These are phyloP conservation scores for Zaprionus taronus DNA, from an alignment of 1,140 invertebrate species.

Conservation along the genomic window DNA sequence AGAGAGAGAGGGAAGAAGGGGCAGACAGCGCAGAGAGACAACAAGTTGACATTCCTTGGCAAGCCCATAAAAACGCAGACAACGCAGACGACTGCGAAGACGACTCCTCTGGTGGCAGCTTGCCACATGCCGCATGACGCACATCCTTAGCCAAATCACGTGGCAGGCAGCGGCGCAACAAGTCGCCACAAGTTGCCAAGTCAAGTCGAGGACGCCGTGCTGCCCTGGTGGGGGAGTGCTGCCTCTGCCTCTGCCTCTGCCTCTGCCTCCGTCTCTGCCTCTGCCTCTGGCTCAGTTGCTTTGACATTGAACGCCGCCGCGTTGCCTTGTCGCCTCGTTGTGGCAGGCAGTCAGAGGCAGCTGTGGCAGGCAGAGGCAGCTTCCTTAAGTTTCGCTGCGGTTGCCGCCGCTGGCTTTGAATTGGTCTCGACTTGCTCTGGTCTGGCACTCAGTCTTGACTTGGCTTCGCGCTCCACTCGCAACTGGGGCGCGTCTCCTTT, in stretches of 20 bases:
- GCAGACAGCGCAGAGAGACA: neutral
- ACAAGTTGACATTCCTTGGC: conserved; percentile 35
- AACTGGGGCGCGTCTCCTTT: conserved; percentile 2
- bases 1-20: neutral
- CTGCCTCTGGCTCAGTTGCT: neutral
- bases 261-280: neutral
- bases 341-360: neutral
- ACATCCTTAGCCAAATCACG: conserved; percentile 27
- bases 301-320: conserved; percentile 3
- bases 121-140: conserved; percentile 7
- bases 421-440: neutral
- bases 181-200: conserved; percentile 47
- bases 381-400: neutral
- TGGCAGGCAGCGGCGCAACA: conserved; percentile 19
- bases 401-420: neutral
- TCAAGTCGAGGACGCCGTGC: conserved; percentile 9
- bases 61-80: conserved; percentile 51
- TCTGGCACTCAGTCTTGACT: neutral
- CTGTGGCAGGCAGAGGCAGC: neutral
- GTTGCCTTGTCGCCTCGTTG: neutral
- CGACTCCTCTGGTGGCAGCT: conserved; percentile 7
- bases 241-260: conserved; percentile 9
- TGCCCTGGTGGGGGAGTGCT: neutral
- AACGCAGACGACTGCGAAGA: neutral
- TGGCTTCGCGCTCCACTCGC: neutral